These are phyloP conservation scores for Argyra leucocephala DNA, from an alignment of 2,888 invertebrate genomes.

Conservation along the genomic window DNA sequence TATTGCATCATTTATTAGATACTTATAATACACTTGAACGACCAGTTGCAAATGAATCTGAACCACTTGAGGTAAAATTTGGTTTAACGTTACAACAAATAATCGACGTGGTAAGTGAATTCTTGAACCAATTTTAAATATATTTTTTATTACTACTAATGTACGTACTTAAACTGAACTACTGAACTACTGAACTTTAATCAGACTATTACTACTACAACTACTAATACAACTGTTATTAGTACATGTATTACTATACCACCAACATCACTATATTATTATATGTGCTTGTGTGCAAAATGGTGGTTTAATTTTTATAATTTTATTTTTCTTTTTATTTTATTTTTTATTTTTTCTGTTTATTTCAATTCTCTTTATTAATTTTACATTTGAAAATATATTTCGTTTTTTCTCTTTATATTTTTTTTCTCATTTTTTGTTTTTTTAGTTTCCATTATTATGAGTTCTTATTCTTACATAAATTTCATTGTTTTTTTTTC, in stretches of 20 bases:
- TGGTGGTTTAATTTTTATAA: neutral
- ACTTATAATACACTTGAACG: slow-evolving; percentile 81
- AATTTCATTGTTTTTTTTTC: too few species aligned
- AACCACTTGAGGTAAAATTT: slow-evolving; percentile 80
- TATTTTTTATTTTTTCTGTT: neutral
- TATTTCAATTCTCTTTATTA: neutral
- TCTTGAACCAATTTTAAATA: slow-evolving; percentile 50
- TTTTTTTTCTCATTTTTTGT: too few species aligned
- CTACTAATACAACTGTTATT: too few species aligned
- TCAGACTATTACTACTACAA: too few species aligned
- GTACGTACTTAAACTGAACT: too few species aligned
- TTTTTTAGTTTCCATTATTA: too few species aligned
- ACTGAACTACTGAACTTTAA: too few species aligned
- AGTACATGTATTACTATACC: neutral
- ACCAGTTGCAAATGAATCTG: slow-evolving; percentile 85
- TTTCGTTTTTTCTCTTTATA: too few species aligned
- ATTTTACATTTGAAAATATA: too few species aligned
- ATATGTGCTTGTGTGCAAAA: neutral
- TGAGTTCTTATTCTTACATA: too few species aligned
- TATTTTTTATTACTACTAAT: too few species aligned
- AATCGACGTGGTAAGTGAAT: slow-evolving; percentile 83
- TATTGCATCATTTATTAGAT: slow-evolving; percentile 71
- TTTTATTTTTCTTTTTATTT: neutral
- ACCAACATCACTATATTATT: too few species aligned
- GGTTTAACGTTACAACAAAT: slow-evolving; percentile 87